Conservation (phyloP, 2,888 invertebrate genomes). For the Achlya flavicornis region DNA sequence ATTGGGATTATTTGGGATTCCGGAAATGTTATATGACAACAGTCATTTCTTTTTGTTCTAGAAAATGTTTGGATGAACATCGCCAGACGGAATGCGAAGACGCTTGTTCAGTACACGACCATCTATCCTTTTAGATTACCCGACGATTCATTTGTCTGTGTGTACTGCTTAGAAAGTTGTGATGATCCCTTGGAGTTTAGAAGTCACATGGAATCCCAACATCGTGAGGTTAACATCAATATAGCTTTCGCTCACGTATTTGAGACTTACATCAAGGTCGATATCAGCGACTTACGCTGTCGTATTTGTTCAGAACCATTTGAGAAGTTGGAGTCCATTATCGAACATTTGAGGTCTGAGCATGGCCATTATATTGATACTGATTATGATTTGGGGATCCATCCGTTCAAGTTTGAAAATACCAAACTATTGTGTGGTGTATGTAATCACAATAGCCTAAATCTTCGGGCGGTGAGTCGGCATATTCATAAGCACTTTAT, state of each 20-base stretch:
- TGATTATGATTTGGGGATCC: conserved; percentile 44
- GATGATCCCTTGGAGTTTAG: conserved; percentile 18
- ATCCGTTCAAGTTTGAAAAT: conserved; percentile 48
- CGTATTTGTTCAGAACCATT: conserved; percentile 14
- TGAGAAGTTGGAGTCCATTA: neutral
- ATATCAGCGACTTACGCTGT: conserved; percentile 20
- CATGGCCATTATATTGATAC: conserved; percentile 44
- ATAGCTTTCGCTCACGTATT: neutral
- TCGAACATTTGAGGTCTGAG: conserved; percentile 41
- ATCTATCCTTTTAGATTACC: conserved; percentile 18
- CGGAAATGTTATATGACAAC: neutral
- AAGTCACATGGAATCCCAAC: conserved; percentile 20
- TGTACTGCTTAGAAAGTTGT: conserved; percentile 19
- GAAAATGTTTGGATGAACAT: conserved; percentile 13
- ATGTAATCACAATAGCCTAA: conserved; percentile 47
- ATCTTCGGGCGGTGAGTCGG: conserved; percentile 46
- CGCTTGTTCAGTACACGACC: conserved; percentile 15
- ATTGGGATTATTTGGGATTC: neutral
- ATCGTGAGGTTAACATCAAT: neutral
- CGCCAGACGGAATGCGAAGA: conserved; percentile 20
- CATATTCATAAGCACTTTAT: conserved; percentile 53
- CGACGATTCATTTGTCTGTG: conserved; percentile 17
- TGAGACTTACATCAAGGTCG: conserved; percentile 15
- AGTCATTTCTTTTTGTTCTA: conserved; percentile 24
- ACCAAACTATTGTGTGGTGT: conserved; percentile 42